Evolutionary conservation across 2,113 vertebrate species (phyloP).

Genomic region (Puntigrus tetrazona): DNA sequence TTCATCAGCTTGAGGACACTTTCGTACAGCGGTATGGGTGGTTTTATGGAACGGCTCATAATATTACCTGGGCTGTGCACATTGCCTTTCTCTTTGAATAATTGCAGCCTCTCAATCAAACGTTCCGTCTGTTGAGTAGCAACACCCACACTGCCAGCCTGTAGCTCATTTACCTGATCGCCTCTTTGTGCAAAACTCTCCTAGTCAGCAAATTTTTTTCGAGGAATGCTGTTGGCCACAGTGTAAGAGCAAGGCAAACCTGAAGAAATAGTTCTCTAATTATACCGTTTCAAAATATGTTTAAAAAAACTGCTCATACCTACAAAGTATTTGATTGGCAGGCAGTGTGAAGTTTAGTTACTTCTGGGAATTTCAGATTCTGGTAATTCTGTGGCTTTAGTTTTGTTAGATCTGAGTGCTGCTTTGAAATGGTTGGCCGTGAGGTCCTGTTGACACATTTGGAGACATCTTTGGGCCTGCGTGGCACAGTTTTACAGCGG

Average conservation of each 20-base stretch:
- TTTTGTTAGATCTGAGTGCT: too few species aligned
- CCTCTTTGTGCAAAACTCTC: slow-evolving; percentile 1
- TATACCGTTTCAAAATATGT: background rate
- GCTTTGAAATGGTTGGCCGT: too few species aligned
- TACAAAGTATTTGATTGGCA: too few species aligned
- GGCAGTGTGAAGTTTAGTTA: too few species aligned
- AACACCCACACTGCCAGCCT: slow-evolving; percentile 12
- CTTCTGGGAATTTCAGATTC: too few species aligned
- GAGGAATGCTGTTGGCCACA: slow-evolving; percentile 3
- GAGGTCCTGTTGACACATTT: too few species aligned
- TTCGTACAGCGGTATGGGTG: background rate
- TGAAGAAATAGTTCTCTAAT: slow-evolving; percentile 9
- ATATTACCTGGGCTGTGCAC: slow-evolving; percentile 29
- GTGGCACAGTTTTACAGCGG: too few species aligned
- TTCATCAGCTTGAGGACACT: slow-evolving; percentile 2
- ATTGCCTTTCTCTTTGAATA: slow-evolving; percentile 25
- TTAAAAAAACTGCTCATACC: too few species aligned
- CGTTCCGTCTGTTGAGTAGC: slow-evolving; percentile 30
- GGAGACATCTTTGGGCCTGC: too few species aligned
- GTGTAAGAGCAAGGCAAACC: background rate
- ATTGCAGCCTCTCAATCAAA: slow-evolving; percentile 51
- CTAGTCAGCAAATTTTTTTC: background rate
- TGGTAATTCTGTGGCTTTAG: too few species aligned
- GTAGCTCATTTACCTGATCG: slow-evolving; percentile 33
- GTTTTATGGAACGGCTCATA: background rate